phyloP scores from a whole-genome alignment of 2,888 invertebrate genomes.

The Epicampocera succincta region DNA sequence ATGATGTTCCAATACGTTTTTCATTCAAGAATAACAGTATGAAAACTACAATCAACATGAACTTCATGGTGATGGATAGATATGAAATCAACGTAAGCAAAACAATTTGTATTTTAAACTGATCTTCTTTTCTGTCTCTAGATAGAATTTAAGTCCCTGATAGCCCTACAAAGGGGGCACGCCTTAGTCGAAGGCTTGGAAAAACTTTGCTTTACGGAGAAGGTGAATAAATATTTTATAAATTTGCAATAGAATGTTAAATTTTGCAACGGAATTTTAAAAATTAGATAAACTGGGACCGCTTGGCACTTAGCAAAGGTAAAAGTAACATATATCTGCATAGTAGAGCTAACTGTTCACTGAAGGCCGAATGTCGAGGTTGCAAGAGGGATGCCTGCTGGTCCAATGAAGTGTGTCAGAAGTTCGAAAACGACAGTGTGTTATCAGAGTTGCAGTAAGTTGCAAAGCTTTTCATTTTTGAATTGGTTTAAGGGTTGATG shows the following conservation, averaged over 20 bases:
- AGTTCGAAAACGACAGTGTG: constrained; percentile 77
- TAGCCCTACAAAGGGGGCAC: constrained; percentile 90
- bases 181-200: constrained; percentile 90
- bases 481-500: background rate
- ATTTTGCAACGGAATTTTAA: background rate
- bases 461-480: background rate
- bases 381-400: constrained; percentile 78
- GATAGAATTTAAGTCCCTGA: constrained; percentile 88
- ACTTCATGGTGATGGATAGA: no score
- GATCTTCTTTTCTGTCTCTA: constrained; percentile 77
- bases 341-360: constrained; percentile 70
- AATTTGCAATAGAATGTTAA: background rate
- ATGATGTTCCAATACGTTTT: no score
- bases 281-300: constrained; percentile 78
- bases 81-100: no score
- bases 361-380: constrained; percentile 73
- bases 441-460: constrained; percentile 73
- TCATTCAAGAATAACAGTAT: no score
- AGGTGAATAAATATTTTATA: constrained; percentile 71
- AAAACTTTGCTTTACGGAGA: constrained; percentile 88
- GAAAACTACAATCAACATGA: no score
- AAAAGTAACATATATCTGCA: constrained; percentile 74
- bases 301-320: constrained; percentile 75
- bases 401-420: constrained; percentile 78
- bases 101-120: constrained; percentile 3